These are phyloP conservation scores for Sinelater perroti DNA, from an alignment of 2,888 invertebrate species.

Conservation along the genomic window DNA sequence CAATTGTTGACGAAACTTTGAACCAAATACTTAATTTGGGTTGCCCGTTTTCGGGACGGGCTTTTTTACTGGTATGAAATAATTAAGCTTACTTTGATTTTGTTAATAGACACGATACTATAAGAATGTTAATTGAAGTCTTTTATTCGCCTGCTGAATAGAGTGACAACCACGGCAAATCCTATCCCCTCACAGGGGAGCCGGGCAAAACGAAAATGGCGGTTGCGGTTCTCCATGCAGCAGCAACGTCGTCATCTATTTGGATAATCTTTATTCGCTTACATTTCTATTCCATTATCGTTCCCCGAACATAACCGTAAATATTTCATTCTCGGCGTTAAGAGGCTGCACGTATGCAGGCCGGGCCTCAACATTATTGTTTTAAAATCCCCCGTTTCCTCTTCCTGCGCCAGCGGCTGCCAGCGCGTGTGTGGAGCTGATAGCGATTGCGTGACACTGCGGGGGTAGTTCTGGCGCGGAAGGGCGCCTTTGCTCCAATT, in stretches of 20 bases:
- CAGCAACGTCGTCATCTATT: slow-evolving; percentile 11
- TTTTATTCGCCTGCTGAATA: too few species aligned
- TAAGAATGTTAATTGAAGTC: too few species aligned
- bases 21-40: too few species aligned
- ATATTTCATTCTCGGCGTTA: slow-evolving; percentile 25
- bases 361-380: slow-evolving; percentile 27
- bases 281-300: slow-evolving; percentile 28
- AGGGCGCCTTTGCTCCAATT: slow-evolving; percentile 20
- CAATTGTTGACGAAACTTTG: too few species aligned
- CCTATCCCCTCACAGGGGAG: too few species aligned
- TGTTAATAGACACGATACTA: too few species aligned
- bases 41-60: too few species aligned
- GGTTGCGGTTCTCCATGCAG: too few species aligned
- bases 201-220: too few species aligned
- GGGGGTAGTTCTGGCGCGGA: slow-evolving; percentile 24
- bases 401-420: slow-evolving; percentile 24
- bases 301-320: slow-evolving; percentile 21
- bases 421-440: slow-evolving; percentile 26
- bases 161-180: too few species aligned
- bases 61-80: too few species aligned
- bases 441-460: slow-evolving; percentile 38
- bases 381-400: slow-evolving; percentile 30
- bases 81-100: too few species aligned
- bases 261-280: slow-evolving; percentile 22
- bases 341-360: slow-evolving; percentile 26